Percentiles rank a stretch among this genome's conserved stretches.
phyloP scores from a whole-genome alignment of 2,888 invertebrate species.

The Drosophila subquinaria region DNA sequence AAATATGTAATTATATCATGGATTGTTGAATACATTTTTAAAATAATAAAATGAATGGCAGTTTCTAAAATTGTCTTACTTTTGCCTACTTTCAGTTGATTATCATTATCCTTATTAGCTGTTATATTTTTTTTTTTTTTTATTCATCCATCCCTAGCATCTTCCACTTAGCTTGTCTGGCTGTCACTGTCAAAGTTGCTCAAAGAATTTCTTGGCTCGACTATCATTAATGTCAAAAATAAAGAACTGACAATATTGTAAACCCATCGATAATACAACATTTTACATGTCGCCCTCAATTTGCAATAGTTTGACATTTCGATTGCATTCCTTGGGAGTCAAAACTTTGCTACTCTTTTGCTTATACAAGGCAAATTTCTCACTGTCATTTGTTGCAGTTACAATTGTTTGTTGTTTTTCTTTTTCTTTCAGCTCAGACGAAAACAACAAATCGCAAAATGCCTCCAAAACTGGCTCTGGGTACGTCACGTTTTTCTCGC shows the following conservation, averaged over 20 bases:
- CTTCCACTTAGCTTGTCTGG: neutral
- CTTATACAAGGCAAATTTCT: conserved; percentile 60
- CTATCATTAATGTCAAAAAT: conserved; percentile 74
- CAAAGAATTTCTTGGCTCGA: conserved; percentile 40
- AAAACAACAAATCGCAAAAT: conserved; percentile 45
- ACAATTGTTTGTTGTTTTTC: conserved; percentile 23
- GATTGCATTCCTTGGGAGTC: conserved; percentile 38
- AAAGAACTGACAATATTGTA: conserved; percentile 70
- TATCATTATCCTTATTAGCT: no score
- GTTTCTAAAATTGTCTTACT: no score
- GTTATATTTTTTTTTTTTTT: no score
- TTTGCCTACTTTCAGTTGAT: no score
- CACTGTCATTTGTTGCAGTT: conserved; percentile 61
- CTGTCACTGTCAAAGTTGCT: conserved; percentile 31
- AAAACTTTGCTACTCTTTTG: conserved; percentile 20
- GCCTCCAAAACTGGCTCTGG: conserved; percentile 51
- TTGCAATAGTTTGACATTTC: conserved; percentile 55
- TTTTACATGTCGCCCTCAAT: conserved; percentile 57
- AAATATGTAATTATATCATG: no score
- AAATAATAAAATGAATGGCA: no score
- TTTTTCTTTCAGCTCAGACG: neutral
- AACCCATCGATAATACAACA: conserved; percentile 70
- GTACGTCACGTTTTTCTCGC: conserved; percentile 68
- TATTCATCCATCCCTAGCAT: conserved; percentile 31
- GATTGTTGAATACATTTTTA: no score